These are phyloP conservation scores for Drosophila kanekoi DNA, from an alignment of 2,888 invertebrate genomes.

Conservation along the genomic window DNA sequence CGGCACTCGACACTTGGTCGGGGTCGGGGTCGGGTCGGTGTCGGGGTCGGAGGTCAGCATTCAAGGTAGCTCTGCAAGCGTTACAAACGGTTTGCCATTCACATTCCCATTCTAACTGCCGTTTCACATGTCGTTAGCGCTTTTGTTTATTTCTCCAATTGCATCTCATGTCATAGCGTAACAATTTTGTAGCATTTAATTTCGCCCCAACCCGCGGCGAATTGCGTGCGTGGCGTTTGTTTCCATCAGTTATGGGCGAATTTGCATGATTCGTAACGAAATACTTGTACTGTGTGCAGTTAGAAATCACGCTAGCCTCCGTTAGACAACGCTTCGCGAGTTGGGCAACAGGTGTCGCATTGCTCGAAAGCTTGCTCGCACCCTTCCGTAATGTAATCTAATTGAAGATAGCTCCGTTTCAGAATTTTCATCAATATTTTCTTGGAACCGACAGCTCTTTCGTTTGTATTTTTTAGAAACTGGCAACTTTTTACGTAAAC, in stretches of 20 bases:
- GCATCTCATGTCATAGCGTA: constrained; percentile 30
- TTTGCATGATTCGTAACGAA: constrained; percentile 46
- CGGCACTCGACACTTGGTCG: constrained; percentile 1
- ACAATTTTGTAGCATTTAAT: constrained; percentile 20
- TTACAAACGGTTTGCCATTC: constrained; percentile 18
- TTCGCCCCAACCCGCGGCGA: constrained; percentile 22
- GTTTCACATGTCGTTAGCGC: not conserved
- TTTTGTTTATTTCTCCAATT: constrained; percentile 47
- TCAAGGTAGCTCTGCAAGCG: constrained; percentile 9
- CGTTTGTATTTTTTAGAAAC: not conserved
- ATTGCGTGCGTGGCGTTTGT: constrained; percentile 47
- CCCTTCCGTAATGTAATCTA: not conserved
- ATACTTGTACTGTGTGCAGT: constrained; percentile 12
- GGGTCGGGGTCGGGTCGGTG: no score
- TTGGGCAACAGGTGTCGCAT: constrained; percentile 63
- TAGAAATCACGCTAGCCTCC: constrained; percentile 57
- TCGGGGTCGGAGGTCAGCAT: constrained; percentile 28
- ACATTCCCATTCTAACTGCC: not conserved
- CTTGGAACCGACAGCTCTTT: not conserved
- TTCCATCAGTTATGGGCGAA: constrained; percentile 61
- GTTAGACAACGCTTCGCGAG: constrained; percentile 6
- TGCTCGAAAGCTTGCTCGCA: constrained; percentile 11
- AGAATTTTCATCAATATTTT: no score
- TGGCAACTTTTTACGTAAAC: not conserved
- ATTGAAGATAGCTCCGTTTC: not conserved